A percentile compares a stretch with the other conserved stretches of the same genome.
These are phyloP conservation scores for Myathropa florea DNA, from an alignment of 2,888 invertebrate genomes.

Conservation along the genomic window DNA sequence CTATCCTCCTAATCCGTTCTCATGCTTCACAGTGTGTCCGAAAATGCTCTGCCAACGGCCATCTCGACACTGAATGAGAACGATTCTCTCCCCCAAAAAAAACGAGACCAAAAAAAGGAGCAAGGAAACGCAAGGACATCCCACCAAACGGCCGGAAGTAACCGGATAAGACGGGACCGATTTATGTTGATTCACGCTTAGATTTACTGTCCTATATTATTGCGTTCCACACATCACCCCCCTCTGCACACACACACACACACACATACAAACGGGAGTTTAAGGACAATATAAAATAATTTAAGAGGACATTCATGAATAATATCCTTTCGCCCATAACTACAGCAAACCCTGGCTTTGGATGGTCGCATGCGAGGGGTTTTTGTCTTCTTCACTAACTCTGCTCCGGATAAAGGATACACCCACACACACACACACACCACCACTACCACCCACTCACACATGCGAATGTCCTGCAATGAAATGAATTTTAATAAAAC, in stretches of 20 bases:
- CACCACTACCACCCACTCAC: too few species aligned
- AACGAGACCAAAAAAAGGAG: not conserved
- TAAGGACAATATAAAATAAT: constrained; percentile 70
- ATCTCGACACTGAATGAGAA: not conserved
- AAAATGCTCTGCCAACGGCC: not conserved
- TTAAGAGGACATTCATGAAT: constrained; percentile 69
- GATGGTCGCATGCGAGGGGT: not conserved
- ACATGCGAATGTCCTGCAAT: constrained; percentile 42
- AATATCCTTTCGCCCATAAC: constrained; percentile 60
- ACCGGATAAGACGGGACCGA: constrained; percentile 63
- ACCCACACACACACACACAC: not conserved
- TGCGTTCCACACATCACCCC: constrained; percentile 40
- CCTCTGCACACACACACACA: constrained; percentile 1
- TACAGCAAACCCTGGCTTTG: constrained; percentile 21
- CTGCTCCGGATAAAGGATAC: constrained; percentile 17
- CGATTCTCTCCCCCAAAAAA: not conserved
- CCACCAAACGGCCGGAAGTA: not conserved
- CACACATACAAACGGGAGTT: constrained; percentile 9
- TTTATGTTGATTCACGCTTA: constrained; percentile 67
- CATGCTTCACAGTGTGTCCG: not conserved
- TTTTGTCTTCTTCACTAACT: constrained; percentile 27
- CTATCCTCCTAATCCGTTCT: constrained; percentile 18
- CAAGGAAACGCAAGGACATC: not conserved
- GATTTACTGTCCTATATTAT: constrained; percentile 67
- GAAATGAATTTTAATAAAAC: constrained; percentile 70